Conservation (phyloP, 2,888 invertebrate genomes). For the Sminthurinus aureus region DNA sequence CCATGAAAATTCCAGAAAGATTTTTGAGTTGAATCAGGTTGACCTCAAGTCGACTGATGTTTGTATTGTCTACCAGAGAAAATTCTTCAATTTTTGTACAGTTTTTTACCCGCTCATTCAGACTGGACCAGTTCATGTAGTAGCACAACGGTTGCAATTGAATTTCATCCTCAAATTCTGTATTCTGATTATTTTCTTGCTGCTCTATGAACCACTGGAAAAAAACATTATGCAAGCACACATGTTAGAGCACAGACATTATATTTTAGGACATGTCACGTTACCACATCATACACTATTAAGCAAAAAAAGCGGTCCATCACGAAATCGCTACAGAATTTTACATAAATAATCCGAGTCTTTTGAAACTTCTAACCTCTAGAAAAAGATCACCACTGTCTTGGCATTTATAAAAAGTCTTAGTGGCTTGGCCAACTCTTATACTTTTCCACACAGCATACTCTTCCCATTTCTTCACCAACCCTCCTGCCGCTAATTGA, state of each 20-base stretch:
- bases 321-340: too few relatives aligned
- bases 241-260: too few relatives aligned
- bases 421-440: not conserved
- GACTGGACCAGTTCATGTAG: not conserved
- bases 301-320: not conserved
- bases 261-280: too few relatives aligned
- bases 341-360: not conserved
- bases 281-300: too few relatives aligned
- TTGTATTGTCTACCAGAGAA: not conserved
- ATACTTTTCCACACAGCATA: not conserved
- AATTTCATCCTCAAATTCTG: not conserved
- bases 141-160: not conserved
- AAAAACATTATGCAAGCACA: not conserved
- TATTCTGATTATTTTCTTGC: constrained; percentile 12
- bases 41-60: too few relatives aligned
- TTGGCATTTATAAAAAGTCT: not conserved
- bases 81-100: not conserved
- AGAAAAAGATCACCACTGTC: not conserved
- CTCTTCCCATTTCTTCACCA: not conserved
- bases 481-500: not conserved
- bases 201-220: constrained; percentile 4
- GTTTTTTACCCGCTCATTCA: not conserved
- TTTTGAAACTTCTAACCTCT: not conserved
- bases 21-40: not conserved
- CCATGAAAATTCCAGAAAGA: not conserved